Base-by-base conservation (phyloP, 2,113 vertebrate genomes). In the Silurus meridionalis region DNA sequence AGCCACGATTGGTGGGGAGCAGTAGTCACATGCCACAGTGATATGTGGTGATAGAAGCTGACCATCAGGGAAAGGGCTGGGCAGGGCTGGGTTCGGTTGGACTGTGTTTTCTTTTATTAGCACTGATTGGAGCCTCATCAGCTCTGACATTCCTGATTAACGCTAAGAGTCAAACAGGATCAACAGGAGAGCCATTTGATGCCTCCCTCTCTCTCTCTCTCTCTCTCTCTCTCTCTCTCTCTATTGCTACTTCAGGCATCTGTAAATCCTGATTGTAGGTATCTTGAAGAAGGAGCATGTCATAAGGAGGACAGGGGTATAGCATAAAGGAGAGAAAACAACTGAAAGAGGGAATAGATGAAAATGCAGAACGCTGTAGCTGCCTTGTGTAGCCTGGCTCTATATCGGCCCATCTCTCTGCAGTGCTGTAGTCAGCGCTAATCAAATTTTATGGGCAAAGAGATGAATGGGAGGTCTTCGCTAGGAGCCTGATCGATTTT, bases 381-480 rank as follows among this genome's bases (percentile, higher is more conserved):
- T 92, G 37, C 90, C 91, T 92, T 93, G 91, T 96, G 94, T 93
- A 93, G 92, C 91, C 92, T 90, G 93, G 93, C 94, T 92, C 95
- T 96, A 96, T 97, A 96, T 97, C 95, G 94, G 93, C 89, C 91
- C 94, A 95, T 95, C 95, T 96, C 94, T 92, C 94, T 92, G 93
- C 94, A 95, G 94, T 95, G 94, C 96, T 95, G 96, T 96, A 95
- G 95, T 97, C 95, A 95, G 94, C 95, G 96, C 87, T 97, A 97
- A 96, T 97, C 95, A 96, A 94, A 97, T 96, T 96, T 96, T 96
- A 95, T 94, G 96, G 96, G 95, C 93, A 2, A 94, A 91, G 95
- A 95, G 95, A 97, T 96, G 95, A 97, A 97, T 96, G 95, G 94
- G 96, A 96, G 96, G 94, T 93, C 95, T 94, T 95, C 91, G 95